These are phyloP conservation scores for Pangasius krempfi DNA, from an alignment of 2,797 vertebrate genomes.

Conservation along the genomic window DNA sequence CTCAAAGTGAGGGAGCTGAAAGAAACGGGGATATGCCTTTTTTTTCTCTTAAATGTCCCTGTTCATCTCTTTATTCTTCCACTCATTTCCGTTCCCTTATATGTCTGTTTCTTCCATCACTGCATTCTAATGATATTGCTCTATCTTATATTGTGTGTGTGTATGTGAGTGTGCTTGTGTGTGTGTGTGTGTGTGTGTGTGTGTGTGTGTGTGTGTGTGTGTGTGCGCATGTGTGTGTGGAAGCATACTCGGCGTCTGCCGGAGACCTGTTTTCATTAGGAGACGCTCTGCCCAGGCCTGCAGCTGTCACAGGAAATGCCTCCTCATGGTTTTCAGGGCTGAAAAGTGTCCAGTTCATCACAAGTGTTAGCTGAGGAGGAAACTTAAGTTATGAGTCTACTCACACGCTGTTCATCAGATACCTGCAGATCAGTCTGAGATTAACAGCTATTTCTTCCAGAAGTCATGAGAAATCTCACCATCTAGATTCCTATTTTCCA, in stretches of 20 bases:
- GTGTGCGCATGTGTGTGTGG: conserved; percentile 22
- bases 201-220: conserved; percentile 31
- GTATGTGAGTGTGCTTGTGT: conserved; percentile 32
- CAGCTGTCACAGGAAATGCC: conserved; percentile 66
- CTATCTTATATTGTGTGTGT: conserved; percentile 46
- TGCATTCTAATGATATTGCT: conserved; percentile 55
- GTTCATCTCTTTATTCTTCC: conserved; percentile 36
- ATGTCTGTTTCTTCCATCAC: conserved; percentile 51
- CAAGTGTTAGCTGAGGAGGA: conserved; percentile 42
- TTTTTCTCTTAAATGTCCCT: conserved; percentile 57
- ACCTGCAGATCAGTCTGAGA: neutral
- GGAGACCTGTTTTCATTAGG: conserved; percentile 43
- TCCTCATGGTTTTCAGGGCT: conserved; percentile 59
- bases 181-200: conserved; percentile 25
- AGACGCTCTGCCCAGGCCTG: conserved; percentile 45
- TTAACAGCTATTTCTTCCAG: conserved; percentile 7
- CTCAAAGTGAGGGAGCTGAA: conserved; percentile 72
- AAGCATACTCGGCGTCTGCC: neutral
- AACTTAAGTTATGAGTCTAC: conserved; percentile 63
- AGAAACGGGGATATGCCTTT: conserved; percentile 57
- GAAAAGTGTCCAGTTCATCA: conserved; percentile 44
- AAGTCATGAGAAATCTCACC: neutral
- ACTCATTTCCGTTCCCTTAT: conserved; percentile 60
- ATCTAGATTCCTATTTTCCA: neutral
- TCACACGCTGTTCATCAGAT: neutral